Base-by-base conservation (phyloP, 64 coral and sea anemone genomes). In the Dendrophyllia cribrosa region DNA sequence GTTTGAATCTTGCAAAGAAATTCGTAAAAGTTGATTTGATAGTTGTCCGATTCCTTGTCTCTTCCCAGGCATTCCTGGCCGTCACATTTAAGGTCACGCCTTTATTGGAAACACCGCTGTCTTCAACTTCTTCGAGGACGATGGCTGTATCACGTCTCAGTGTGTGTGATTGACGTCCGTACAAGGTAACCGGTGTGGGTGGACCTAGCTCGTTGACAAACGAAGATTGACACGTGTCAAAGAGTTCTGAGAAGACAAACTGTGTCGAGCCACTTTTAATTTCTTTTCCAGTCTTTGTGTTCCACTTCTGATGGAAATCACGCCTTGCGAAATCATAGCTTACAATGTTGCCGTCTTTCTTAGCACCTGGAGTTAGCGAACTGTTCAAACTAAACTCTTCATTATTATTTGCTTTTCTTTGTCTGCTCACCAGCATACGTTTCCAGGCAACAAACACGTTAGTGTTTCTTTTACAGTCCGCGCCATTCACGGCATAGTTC, bases 61-160 rank as follows among this genome's bases (percentile, higher is more conserved):
- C 25, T 16, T 45, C 78, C 58, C 58, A 81, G 3, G 78, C 78
- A 82, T 82, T 56, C 0, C 55, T 26, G 0, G 16, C 43, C 59
- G 78, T 17, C 22, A 64, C 25, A 46, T 82, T 82, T 61, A 82
- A 63, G 16, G 15, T 82, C 58, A 64, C 58, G 24, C 64, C 26
- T 48, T 82, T 9, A 44, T 3, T 64, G 43, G 43, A 58, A 47
- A 43, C 78, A 46, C 58, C 5, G 16, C 58, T 59, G 56, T 45
- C 78, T 1, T 9, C 3, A 17, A 6, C 4, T 46, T 47, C 78
- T 24, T 63, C 58, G 9, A 46, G 16, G 51, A 78, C 52, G 51
- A 58, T 10, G 58, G 79, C 58, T 45, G 59, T 34, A 59, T 82
- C 79, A 65, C 59, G 8, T 82, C 59, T 65, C 59, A 65, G 79